These are phyloP conservation scores for Stratiomys singularior DNA, from an alignment of 2,888 invertebrate species.

Conservation along the genomic window DNA sequence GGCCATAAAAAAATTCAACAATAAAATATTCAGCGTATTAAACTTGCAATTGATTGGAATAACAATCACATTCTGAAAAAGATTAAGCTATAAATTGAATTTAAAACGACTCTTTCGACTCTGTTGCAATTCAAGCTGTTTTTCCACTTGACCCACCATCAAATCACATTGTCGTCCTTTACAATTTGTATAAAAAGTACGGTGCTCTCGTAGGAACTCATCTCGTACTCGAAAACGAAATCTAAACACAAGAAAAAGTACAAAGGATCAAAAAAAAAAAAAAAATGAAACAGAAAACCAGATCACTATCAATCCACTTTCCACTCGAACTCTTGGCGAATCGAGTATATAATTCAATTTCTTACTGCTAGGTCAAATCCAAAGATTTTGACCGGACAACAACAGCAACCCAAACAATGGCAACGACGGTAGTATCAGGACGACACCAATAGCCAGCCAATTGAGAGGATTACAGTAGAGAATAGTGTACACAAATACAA, in stretches of 20 bases:
- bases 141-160: not conserved
- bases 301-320: not conserved
- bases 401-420: not conserved
- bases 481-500: not conserved
- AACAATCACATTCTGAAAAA: not conserved
- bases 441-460: not conserved
- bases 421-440: not conserved
- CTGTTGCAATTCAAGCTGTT: not conserved
- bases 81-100: conserved; percentile 1
- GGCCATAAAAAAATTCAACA: too few relatives aligned
- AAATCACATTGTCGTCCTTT: too few relatives aligned
- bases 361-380: not conserved
- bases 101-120: not conserved
- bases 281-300: too few relatives aligned
- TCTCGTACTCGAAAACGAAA: not conserved
- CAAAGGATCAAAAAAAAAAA: too few relatives aligned
- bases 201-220: too few relatives aligned
- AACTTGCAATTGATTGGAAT: not conserved
- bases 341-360: conserved; percentile 18
- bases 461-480: not conserved
- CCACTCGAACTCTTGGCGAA: conserved; percentile 12
- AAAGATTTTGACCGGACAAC: conserved; percentile 35
- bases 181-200: too few relatives aligned
- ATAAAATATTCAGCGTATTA: too few relatives aligned
- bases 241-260: not conserved